Conservation (phyloP, 2,888 invertebrate genomes). For the Cataglyphis rosenhaueri region DNA sequence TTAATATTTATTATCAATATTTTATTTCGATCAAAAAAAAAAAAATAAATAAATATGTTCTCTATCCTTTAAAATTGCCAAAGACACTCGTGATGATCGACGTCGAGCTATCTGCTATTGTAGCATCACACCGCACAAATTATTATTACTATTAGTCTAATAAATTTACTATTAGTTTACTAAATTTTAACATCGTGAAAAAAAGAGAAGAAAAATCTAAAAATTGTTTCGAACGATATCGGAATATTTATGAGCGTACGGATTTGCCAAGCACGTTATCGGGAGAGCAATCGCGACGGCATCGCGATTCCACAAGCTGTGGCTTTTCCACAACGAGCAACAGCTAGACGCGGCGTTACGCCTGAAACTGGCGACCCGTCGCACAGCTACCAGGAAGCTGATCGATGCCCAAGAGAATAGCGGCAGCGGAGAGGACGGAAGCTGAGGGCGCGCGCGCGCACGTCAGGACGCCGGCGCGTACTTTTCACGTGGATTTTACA, state of each 20-base stretch:
- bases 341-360: conserved; percentile 69
- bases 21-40: not conserved
- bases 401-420: conserved; percentile 78
- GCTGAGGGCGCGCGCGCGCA: conserved; percentile 36
- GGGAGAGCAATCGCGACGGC: not conserved
- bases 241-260: not conserved
- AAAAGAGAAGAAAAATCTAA: not conserved
- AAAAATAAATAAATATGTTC: not conserved
- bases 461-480: conserved; percentile 77
- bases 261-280: not conserved
- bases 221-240: not conserved
- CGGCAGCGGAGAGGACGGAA: conserved; percentile 67
- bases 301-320: not conserved
- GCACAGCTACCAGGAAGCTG: conserved; percentile 71
- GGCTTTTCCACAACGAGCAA: conserved; percentile 59
- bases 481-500: conserved; percentile 73
- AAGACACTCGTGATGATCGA: conserved; percentile 20
- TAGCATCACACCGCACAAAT: conserved; percentile 13
- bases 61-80: not conserved
- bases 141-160: not conserved
- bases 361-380: conserved; percentile 74
- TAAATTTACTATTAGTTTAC: not conserved
- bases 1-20: not conserved
- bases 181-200: not conserved
- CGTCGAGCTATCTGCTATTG: not conserved